Base-by-base conservation (phyloP, 2,797 vertebrate species). In the Pelobates cultripes region DNA sequence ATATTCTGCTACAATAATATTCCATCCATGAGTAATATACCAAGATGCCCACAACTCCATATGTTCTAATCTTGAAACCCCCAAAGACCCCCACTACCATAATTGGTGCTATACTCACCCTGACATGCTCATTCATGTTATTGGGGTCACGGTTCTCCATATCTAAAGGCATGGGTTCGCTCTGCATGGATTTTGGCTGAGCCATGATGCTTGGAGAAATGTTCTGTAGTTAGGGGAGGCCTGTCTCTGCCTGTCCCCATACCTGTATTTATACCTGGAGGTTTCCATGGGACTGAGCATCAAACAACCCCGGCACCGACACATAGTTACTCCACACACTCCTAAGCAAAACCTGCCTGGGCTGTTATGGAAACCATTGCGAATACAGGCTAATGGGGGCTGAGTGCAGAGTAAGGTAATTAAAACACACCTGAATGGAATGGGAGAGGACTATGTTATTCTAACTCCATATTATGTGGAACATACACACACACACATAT, bases 71-170 rank as follows among this genome's bases (percentile, higher is more conserved):
- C 28, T 28, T 28, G 28, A 28, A 28, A 28, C 28, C 28, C 28
- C 28, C 28, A 28, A 28, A 28, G 28, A 28, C 28, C 28, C 28
- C 28, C 28, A 28, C 28, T 2, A 28, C 28, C 28, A 28, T 28
- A 28, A 1, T 28, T 28, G 28, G 28, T 28, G 28, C 28, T 2
- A 28, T 28, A 81, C 84, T 81, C 57, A 85, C 84, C 66, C 80
- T 42, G 3, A 83, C 84, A 14, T 85, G 84, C 8, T 83, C 84
- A 61, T 85, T 85, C 70, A 85, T 79, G 55, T 83, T 71, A 44
- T 82, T 82, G 47, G 84, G 84, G 80, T 85, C 84, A 2, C 84
- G 74, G 71, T 83, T 85, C 2, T 85, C 84, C 80, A 85, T 81
- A 66, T 85, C 84, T 42, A 85, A 55, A 7, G 76, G 78, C 83